Percentiles rank a stretch among this genome's conserved stretches.
Conservation (phyloP, 2,888 invertebrate genomes). For the Himalopsyche tibetana region DNA sequence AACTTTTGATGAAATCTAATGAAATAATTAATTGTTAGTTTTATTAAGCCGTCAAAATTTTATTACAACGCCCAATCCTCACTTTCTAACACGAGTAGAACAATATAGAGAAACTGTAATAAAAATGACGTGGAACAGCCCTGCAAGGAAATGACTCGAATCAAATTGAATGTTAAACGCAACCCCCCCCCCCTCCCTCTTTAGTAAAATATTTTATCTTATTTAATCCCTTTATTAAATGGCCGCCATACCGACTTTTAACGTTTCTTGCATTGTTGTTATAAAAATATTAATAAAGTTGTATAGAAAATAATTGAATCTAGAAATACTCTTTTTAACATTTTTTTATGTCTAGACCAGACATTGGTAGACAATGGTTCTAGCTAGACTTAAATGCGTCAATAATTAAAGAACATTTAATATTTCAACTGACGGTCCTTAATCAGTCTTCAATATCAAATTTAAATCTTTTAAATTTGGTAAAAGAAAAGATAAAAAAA, state of each 20-base stretch:
- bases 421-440: no score
- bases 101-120: conserved; percentile 19
- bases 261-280: not conserved
- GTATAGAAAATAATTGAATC: not conserved
- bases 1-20: no score
- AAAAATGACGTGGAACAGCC: conserved; percentile 21
- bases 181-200: not conserved
- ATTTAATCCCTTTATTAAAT: conserved; percentile 31
- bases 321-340: not conserved
- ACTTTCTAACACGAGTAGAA: not conserved
- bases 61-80: no score
- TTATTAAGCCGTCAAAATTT: no score
- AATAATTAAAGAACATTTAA: no score
- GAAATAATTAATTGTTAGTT: no score
- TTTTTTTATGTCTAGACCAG: not conserved
- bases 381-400: no score
- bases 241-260: not conserved
- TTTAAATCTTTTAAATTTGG: no score
- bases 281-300: not conserved
- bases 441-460: no score
- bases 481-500: no score
- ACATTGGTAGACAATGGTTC: no score
- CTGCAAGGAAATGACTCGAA: conserved; percentile 46
- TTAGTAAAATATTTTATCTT: conserved; percentile 33
- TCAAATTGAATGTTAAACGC: conserved; percentile 47